These are phyloP conservation scores for Tubulanus polymorphus DNA, from an alignment of 2,888 invertebrate species.

Conservation along the genomic window DNA sequence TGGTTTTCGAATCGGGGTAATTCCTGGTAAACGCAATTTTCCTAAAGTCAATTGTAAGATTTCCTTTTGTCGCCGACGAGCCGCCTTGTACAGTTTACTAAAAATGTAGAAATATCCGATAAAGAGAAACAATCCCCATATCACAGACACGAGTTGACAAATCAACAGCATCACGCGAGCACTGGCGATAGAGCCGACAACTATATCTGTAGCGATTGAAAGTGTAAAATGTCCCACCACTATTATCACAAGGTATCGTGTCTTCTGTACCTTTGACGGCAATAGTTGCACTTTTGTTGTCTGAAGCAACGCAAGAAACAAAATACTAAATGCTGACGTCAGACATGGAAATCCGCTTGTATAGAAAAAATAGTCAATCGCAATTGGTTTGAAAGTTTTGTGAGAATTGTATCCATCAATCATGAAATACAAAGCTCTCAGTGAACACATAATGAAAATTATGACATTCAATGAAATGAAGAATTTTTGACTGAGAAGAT, in stretches of 20 bases:
- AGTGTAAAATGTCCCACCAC: slow-evolving; percentile 75
- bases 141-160: slow-evolving; percentile 74
- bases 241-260: slow-evolving; percentile 74
- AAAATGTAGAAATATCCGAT: slow-evolving; percentile 67
- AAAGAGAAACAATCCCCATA: slow-evolving; percentile 78
- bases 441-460: slow-evolving; percentile 74
- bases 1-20: slow-evolving; percentile 25
- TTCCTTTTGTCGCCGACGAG: slow-evolving; percentile 43
- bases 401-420: slow-evolving; percentile 90
- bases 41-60: slow-evolving; percentile 29
- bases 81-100: slow-evolving; percentile 38
- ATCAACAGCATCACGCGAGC: slow-evolving; percentile 53
- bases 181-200: slow-evolving; percentile 36
- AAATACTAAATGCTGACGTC: slow-evolving; percentile 82
- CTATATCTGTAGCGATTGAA: slow-evolving; percentile 76
- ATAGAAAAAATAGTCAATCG: slow-evolving; percentile 72
- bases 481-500: slow-evolving; percentile 81
- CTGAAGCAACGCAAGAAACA: slow-evolving; percentile 78
- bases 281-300: slow-evolving; percentile 62
- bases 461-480: slow-evolving; percentile 81
- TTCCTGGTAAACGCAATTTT: slow-evolving; percentile 37
- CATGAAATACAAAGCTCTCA: slow-evolving; percentile 74
- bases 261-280: slow-evolving; percentile 63
- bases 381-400: slow-evolving; percentile 68
- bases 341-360: slow-evolving; percentile 82